Percentiles rank a stretch among this genome's conserved stretches.
These are phyloP conservation scores for Nibea coibor DNA, from an alignment of 2,113 vertebrate genomes.

Conservation along the genomic window DNA sequence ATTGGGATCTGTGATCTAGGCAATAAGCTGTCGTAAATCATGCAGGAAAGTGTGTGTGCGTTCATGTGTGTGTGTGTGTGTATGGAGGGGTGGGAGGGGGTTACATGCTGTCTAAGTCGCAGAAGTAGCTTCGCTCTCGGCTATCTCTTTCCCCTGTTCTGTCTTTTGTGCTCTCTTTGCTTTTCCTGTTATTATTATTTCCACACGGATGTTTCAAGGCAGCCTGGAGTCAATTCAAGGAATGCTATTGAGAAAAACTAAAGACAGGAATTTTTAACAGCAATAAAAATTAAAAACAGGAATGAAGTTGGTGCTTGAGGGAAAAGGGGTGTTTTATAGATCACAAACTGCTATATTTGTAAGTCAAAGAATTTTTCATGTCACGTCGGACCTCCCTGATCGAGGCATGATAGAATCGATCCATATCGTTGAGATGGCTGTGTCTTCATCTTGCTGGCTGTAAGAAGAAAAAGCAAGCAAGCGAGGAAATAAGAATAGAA, in stretches of 20 bases:
- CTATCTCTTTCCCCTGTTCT: constrained; percentile 21
- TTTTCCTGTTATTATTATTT: constrained; percentile 70
- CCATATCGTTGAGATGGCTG: background rate
- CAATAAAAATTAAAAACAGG: constrained; percentile 33
- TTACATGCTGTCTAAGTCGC: constrained; percentile 24
- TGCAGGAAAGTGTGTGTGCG: constrained; percentile 25
- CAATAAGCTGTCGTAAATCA: constrained; percentile 65
- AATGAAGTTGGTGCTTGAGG: constrained; percentile 28
- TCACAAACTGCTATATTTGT: background rate
- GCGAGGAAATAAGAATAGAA: no score
- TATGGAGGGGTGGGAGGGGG: background rate
- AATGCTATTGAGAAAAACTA: constrained; percentile 37
- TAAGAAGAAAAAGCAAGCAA: background rate
- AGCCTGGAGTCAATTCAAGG: constrained; percentile 55
- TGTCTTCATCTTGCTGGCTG: background rate
- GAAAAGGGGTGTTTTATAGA: background rate
- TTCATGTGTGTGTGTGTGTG: constrained; percentile 7
- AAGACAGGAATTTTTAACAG: constrained; percentile 43
- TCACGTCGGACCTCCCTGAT: background rate
- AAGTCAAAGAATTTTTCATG: background rate
- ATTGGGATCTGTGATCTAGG: constrained; percentile 69
- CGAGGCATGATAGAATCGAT: background rate
- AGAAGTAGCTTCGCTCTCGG: constrained; percentile 44
- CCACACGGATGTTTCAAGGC: constrained; percentile 52
- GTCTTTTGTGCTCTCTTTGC: constrained; percentile 41